phyloP scores from a whole-genome alignment of 2,888 invertebrate genomes.

The Erpobdella octoculata region DNA sequence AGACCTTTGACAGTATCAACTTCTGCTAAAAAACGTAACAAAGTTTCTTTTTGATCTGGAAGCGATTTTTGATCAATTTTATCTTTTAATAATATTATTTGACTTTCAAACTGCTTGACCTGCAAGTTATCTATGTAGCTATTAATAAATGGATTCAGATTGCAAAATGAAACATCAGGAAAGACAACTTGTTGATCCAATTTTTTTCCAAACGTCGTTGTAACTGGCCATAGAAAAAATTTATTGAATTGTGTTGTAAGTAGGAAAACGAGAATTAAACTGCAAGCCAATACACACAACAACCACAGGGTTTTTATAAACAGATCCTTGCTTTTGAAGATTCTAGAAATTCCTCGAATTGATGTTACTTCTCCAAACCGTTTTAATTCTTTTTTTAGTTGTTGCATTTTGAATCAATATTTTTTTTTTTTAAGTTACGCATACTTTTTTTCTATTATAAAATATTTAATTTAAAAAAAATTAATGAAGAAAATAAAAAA shows the following conservation, averaged over 20 bases:
- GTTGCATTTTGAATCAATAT: too few species aligned
- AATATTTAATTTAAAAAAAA: too few species aligned
- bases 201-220: not conserved
- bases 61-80: not conserved
- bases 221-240: slow-evolving; percentile 19
- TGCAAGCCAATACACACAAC: not conserved
- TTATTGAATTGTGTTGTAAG: not conserved
- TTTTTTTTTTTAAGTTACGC: too few species aligned
- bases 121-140: not conserved
- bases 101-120: not conserved
- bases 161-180: slow-evolving; percentile 20
- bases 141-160: not conserved
- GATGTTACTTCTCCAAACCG: not conserved
- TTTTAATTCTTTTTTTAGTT: too few species aligned
- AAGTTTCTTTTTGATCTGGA: not conserved
- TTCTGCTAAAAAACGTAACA: not conserved
- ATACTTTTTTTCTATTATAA: too few species aligned
- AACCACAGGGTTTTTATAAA: slow-evolving; percentile 14
- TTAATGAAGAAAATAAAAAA: too few species aligned
- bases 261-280: slow-evolving; percentile 7
- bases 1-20: too few species aligned
- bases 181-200: not conserved
- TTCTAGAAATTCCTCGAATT: slow-evolving; percentile 2
- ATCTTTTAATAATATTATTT: too few species aligned
- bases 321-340: slow-evolving; percentile 8